Conservation (phyloP, 53 echinoderm and acorn worm genomes). For the Paracentrotus lividus region DNA sequence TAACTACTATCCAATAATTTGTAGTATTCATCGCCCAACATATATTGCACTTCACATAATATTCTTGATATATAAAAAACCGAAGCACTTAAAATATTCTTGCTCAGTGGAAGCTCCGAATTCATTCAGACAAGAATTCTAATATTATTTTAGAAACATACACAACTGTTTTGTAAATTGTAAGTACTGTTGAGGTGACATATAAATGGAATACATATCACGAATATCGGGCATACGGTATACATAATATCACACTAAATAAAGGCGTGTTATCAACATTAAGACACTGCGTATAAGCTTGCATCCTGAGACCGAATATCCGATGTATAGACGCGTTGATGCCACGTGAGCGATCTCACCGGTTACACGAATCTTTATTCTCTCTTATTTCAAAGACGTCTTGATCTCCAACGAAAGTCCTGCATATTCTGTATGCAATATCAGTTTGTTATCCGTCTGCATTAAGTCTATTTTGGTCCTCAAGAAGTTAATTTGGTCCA, state of each 20-base stretch:
- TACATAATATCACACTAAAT: too few relatives aligned
- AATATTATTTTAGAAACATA: conserved; percentile 20
- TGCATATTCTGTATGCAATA: not conserved
- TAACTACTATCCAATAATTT: not conserved
- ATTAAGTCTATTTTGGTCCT: not conserved
- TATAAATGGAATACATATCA: not conserved
- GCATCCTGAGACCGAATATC: not conserved
- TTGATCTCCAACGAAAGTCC: not conserved
- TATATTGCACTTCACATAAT: conserved; percentile 32
- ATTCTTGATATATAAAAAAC: not conserved
- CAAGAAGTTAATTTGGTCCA: not conserved
- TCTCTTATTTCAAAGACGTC: not conserved
- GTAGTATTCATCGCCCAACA: not conserved
- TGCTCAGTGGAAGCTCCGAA: conserved; percentile 3
- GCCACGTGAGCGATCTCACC: not conserved
- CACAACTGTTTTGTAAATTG: conserved; percentile 5
- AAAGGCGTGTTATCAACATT: conserved; percentile 1
- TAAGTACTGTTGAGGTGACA: conserved; percentile 35
- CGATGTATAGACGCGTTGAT: not conserved
- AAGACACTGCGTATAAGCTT: conserved; percentile 13
- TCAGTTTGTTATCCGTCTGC: not conserved
- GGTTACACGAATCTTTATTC: not conserved
- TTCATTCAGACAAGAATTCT: not conserved
- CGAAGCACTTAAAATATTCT: not conserved
- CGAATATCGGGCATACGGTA: not conserved